Evolutionary conservation across 2,113 vertebrate species (phyloP), one percentile per base, ranked within the genome.

Genomic region (Brachypteracias leptosomus): DNA sequence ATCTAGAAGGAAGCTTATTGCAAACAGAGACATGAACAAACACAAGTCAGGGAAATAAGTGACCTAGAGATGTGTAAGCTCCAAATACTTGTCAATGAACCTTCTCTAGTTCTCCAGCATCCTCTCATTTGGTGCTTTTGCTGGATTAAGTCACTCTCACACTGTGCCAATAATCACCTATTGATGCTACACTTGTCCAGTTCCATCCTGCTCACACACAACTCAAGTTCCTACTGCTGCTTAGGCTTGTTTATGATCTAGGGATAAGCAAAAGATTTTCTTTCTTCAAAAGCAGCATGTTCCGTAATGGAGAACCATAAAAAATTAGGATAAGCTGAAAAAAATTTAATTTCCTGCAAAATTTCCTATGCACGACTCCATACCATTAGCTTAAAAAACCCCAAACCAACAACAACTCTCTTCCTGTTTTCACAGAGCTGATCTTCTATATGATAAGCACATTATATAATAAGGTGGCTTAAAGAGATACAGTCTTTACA

Each of bases 291-390:
- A 81, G 61, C 49, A 92, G 12, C 16, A 29, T 11, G 40, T 16
- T 71, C 71, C 21, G 5, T 68, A 88, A 88, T 21, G 84, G 15
- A 95, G 85, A 94, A 76, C 40, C 3, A 10, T 44, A 49, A 90
- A 95, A 96, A 88, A 70, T 46, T 72, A 91, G 89, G 88, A 63
- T 88, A 31, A 47, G 12, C 74, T 91, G 33, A 79, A 95, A 90
- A 61, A 91, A 80, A 68, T 28, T 7, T 62, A 51, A 25, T 71
- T 85, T 75, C 19, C 40, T 74, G 19, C 36, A 72, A 91, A 52
- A 79, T 74, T 67, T 78, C 47, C 36, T 81, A n/a, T 46, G 31
- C 28, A 65, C 72, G 89, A 82, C n/a, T 82, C 40, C n/a, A 36
- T 42, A 31, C 5, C 18, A 62, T 68, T 61, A 46, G 13, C 17